phyloP scores from a whole-genome alignment of 2,888 invertebrate species.

The Drosophila anomelani region DNA sequence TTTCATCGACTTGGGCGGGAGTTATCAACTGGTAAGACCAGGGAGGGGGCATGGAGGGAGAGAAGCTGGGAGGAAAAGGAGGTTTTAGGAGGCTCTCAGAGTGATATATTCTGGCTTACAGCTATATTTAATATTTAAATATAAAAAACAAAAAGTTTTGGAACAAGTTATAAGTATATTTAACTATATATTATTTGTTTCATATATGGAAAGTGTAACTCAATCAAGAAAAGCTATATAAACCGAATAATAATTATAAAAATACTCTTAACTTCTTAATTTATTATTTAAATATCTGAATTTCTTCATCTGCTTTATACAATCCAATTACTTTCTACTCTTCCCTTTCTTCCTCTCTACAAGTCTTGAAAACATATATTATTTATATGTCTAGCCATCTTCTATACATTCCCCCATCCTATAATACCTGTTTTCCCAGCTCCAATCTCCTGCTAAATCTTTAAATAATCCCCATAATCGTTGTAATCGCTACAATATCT shows the following conservation, averaged over 20 bases:
- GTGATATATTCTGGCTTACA: background rate
- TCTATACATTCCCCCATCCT: background rate
- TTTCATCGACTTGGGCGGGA: slow-evolving; percentile 43
- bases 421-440: background rate
- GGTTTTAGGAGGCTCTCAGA: background rate
- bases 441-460: background rate
- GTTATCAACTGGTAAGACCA: slow-evolving; percentile 29
- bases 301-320: too few relatives aligned
- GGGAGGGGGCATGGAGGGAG: background rate
- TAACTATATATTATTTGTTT: too few relatives aligned
- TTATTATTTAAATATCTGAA: background rate
- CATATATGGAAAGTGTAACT: background rate
- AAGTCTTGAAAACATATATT: background rate
- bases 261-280: background rate
- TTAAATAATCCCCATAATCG: background rate
- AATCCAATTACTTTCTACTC: background rate
- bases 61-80: background rate
- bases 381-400: background rate
- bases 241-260: too few relatives aligned
- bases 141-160: background rate
- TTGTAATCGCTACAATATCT: background rate
- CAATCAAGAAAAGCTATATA: background rate
- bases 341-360: too few relatives aligned
- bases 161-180: too few relatives aligned
- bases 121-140: background rate